A percentile compares a stretch with the other conserved stretches of the same genome.
Conservation (phyloP, 1,140 invertebrate species). For the Phthorimaea operculella region DNA sequence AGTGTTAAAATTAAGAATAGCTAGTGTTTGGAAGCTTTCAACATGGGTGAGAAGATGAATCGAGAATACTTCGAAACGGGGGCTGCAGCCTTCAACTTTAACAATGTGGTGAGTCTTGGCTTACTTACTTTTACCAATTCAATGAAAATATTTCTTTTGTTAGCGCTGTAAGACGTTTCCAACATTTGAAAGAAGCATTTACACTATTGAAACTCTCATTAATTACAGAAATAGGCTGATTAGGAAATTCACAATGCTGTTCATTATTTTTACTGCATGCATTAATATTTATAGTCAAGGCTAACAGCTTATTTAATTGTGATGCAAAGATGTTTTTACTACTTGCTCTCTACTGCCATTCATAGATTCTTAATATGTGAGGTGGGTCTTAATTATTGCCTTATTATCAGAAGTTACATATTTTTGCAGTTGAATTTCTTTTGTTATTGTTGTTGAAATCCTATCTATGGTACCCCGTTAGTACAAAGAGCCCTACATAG, state of each 20-base stretch:
- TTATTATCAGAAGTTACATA: too few relatives aligned
- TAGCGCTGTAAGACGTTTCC: neutral
- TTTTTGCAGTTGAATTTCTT: too few relatives aligned
- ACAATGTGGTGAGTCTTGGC: conserved; percentile 52
- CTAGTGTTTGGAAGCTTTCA: conserved; percentile 26
- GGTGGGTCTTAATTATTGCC: too few relatives aligned
- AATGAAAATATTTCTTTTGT: neutral
- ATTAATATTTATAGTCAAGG: neutral
- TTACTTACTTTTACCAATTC: neutral
- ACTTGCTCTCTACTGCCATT: neutral
- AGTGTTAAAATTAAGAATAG: conserved; percentile 27
- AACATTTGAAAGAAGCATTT: neutral
- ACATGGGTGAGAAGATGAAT: conserved; percentile 57
- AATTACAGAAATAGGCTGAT: neutral
- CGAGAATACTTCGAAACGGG: conserved; percentile 49
- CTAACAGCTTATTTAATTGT: neutral
- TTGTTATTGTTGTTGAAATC: too few relatives aligned
- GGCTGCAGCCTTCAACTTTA: conserved; percentile 55
- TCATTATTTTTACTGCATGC: neutral
- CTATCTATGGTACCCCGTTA: too few relatives aligned
- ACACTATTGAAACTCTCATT: neutral
- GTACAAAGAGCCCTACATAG: too few relatives aligned
- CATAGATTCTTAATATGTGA: neutral
- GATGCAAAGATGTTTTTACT: neutral
- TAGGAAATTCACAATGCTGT: neutral